phyloP scores from a whole-genome alignment of 1,140 invertebrate species.

The Drosophila pectinifera region DNA sequence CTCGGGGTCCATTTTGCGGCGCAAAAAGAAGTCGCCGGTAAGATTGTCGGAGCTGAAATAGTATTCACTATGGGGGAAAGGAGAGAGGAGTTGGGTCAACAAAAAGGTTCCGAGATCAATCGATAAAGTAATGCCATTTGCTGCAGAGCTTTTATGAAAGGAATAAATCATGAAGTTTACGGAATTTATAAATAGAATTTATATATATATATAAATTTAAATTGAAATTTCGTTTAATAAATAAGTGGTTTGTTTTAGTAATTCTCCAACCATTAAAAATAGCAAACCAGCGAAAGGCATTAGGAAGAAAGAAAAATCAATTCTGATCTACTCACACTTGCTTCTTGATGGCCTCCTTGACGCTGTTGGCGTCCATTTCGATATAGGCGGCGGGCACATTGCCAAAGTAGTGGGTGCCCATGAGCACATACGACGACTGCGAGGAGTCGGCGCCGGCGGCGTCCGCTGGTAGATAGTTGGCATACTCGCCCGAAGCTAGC shows the following conservation, averaged over 20 bases:
- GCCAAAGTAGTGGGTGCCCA: conserved; percentile 86
- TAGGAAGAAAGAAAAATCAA: background rate
- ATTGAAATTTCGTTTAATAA: background rate
- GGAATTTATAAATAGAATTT: background rate
- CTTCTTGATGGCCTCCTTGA: conserved; percentile 93
- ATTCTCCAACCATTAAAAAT: background rate
- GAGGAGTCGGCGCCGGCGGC: conserved; percentile 75
- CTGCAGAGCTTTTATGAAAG: background rate
- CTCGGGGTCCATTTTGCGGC: conserved; percentile 97
- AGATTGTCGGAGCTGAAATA: conserved; percentile 99
- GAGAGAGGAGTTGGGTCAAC: background rate
- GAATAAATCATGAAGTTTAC: background rate
- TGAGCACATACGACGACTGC: conserved; percentile 86
- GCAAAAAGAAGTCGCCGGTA: conserved; percentile 97
- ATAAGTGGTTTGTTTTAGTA: background rate
- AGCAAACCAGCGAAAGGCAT: conserved; percentile 26
- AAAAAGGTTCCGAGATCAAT: background rate
- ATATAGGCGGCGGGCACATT: conserved; percentile 86
- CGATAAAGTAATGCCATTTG: conserved; percentile 31
- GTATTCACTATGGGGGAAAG: conserved; percentile 92
- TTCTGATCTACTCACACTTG: conserved; percentile 89
- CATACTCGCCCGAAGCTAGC: conserved; percentile 81
- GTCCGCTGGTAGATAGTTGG: conserved; percentile 76
- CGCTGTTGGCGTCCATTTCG: conserved; percentile 86
- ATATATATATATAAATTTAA: background rate